A percentile compares a stretch with the other conserved stretches of the same genome.
Conservation (phyloP, 2,888 invertebrate species). For the Stenchaetothrips biformis region DNA sequence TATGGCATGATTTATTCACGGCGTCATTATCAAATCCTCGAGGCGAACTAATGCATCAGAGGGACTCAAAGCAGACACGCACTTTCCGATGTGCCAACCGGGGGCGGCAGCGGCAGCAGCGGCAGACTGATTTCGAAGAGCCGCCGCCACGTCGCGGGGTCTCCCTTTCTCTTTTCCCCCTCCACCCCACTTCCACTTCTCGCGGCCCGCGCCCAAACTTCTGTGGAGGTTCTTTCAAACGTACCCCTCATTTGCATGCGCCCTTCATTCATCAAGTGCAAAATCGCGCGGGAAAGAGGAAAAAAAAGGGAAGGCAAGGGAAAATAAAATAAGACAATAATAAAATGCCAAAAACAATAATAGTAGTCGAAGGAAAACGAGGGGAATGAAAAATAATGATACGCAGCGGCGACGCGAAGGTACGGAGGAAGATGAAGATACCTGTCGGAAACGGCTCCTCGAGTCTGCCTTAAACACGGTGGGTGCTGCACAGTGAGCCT, state of each 20-base stretch:
- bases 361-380: too few relatives aligned
- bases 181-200: not conserved
- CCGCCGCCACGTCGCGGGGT: too few relatives aligned
- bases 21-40: slow-evolving; percentile 15
- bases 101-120: not conserved
- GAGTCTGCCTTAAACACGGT: too few relatives aligned
- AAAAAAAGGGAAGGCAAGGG: not conserved
- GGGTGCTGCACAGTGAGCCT: too few relatives aligned
- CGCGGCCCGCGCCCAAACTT: not conserved
- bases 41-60: slow-evolving; percentile 23
- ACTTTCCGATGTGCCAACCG: not conserved
- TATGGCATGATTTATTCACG: slow-evolving; percentile 19
- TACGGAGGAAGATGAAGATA: too few relatives aligned
- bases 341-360: too few relatives aligned
- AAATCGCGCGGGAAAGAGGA: not conserved
- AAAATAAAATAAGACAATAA: too few relatives aligned
- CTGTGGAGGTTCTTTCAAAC: slow-evolving; percentile 5
- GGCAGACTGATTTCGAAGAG: too few relatives aligned
- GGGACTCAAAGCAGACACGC: slow-evolving; percentile 14
- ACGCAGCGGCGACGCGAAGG: too few relatives aligned
- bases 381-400: too few relatives aligned
- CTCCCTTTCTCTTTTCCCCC: not conserved
- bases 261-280: slow-evolving; percentile 21
- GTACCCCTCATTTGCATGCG: not conserved
- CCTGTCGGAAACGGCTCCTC: too few relatives aligned